These are phyloP conservation scores for Sarotherodon lohbergeri DNA, from an alignment of 2,113 vertebrate species.

Conservation along the genomic window DNA sequence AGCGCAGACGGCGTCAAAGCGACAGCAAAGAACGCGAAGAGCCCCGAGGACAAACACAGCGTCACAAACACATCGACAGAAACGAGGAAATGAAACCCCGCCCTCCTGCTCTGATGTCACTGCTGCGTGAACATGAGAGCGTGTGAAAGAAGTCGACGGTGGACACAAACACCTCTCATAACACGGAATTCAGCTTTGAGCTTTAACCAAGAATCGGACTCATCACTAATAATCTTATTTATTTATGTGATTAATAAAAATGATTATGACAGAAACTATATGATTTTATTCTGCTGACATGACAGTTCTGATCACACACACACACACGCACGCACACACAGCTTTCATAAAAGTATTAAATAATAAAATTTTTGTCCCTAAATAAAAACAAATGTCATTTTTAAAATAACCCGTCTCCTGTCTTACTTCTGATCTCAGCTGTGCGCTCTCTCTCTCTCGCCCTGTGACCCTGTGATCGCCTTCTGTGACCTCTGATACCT, in stretches of 20 bases:
- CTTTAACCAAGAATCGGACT: fast-evolving
- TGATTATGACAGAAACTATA: background rate
- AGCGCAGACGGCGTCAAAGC: background rate
- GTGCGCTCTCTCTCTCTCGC: background rate
- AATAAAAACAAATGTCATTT: background rate
- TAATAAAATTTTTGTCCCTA: background rate
- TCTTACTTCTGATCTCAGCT: background rate
- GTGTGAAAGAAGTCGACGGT: background rate
- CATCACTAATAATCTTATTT: fast-evolving
- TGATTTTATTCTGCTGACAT: background rate
- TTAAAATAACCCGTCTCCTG: background rate
- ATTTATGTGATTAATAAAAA: background rate
- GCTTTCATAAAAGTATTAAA: background rate
- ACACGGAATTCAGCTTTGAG: background rate
- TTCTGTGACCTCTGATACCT: background rate
- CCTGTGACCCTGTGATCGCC: background rate
- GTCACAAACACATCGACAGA: background rate
- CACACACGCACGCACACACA: background rate
- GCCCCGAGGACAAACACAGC: background rate
- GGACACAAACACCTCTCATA: background rate
- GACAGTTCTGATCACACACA: background rate
- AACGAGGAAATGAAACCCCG: background rate
- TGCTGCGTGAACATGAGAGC: background rate
- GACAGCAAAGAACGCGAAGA: background rate
- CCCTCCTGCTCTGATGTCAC: background rate